phyloP scores from a whole-genome alignment of 2,888 invertebrate genomes.

The Osmoderma eremita region DNA sequence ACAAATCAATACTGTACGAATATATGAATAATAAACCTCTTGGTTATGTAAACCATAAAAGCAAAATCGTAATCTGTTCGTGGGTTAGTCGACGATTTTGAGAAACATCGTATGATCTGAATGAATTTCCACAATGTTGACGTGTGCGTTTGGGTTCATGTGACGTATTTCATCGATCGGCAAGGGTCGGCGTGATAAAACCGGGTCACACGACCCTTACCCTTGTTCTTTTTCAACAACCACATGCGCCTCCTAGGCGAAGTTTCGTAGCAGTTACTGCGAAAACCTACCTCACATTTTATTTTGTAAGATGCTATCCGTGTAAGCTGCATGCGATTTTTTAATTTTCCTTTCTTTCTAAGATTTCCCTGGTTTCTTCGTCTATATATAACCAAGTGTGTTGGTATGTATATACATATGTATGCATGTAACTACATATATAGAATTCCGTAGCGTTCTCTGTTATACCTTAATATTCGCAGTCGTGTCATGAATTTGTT shows the following conservation, averaged over 20 bases:
- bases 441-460: constrained; percentile 17
- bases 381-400: not conserved
- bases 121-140: constrained; percentile 44
- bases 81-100: constrained; percentile 5
- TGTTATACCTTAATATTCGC: constrained; percentile 12
- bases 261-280: constrained; percentile 35
- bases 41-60: too few relatives aligned
- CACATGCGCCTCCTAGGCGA: constrained; percentile 38
- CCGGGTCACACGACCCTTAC: constrained; percentile 55
- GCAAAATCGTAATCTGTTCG: too few relatives aligned
- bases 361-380: too few relatives aligned
- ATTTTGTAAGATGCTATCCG: constrained; percentile 53
- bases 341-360: constrained; percentile 41
- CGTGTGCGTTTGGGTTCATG: constrained; percentile 23
- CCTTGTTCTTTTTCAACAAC: constrained; percentile 44
- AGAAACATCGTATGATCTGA: constrained; percentile 18
- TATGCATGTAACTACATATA: constrained; percentile 8
- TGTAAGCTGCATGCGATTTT: constrained; percentile 37
- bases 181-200: constrained; percentile 51
- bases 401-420: constrained; percentile 23
- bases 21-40: too few relatives aligned
- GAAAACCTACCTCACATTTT: constrained; percentile 56
- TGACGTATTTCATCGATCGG: constrained; percentile 59
- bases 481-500: constrained; percentile 20
- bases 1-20: too few relatives aligned